phyloP scores from a whole-genome alignment of 2,113 vertebrate species.

The Lepisosteus oculatus region DNA sequence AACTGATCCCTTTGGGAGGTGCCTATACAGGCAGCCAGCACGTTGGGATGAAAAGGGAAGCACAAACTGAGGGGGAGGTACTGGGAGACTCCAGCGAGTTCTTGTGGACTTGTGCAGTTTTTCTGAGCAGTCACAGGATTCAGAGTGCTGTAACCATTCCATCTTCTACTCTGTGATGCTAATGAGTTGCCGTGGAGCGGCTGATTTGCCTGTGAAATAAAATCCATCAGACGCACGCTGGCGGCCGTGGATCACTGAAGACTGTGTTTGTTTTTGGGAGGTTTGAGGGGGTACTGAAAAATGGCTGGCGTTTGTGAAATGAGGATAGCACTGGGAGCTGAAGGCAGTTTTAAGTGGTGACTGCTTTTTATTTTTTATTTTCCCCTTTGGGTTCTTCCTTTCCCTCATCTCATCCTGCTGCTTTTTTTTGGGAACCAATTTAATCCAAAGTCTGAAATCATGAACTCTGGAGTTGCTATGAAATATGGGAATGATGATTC shows the following conservation, averaged over 20 bases:
- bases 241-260: slow-evolving; percentile 38
- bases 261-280: slow-evolving; percentile 36
- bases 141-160: slow-evolving; percentile 27
- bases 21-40: slow-evolving; percentile 33
- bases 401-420: neutral
- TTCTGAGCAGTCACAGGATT: slow-evolving; percentile 33
- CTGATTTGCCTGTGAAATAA: slow-evolving; percentile 46
- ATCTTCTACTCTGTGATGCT: slow-evolving; percentile 34
- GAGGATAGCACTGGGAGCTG: slow-evolving; percentile 15
- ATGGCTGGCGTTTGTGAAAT: slow-evolving; percentile 2
- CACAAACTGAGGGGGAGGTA: slow-evolving; percentile 31
- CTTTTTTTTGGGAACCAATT: slow-evolving; percentile 32
- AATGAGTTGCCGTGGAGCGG: slow-evolving; percentile 22
- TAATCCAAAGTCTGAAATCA: slow-evolving; percentile 60
- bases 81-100: slow-evolving; percentile 36
- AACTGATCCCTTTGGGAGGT: slow-evolving; percentile 25
- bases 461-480: slow-evolving; percentile 76
- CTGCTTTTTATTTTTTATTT: slow-evolving; percentile 15
- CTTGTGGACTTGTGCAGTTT: slow-evolving; percentile 37
- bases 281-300: slow-evolving; percentile 29
- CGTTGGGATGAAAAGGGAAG: slow-evolving; percentile 31
- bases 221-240: slow-evolving; percentile 22
- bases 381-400: neutral
- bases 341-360: slow-evolving; percentile 28
- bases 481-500: slow-evolving; percentile 67